Conservation (phyloP, 2,888 invertebrate species). For the Thalpophila matura region DNA sequence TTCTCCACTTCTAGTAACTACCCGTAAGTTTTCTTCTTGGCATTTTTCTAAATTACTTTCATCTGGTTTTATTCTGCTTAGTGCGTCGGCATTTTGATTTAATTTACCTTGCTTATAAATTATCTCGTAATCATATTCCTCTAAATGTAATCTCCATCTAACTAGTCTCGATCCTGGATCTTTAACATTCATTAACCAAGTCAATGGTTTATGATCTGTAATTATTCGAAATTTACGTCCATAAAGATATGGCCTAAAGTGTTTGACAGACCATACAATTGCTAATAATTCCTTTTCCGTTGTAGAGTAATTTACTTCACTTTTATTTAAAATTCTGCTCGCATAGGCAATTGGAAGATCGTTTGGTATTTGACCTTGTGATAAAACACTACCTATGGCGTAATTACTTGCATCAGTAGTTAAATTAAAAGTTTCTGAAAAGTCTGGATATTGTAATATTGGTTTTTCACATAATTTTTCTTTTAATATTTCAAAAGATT, state of each 20-base stretch:
- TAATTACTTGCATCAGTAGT: too few species aligned
- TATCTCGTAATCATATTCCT: neutral
- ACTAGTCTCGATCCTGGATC: neutral
- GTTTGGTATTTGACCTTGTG: neutral
- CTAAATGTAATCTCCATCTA: neutral
- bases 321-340: too few species aligned
- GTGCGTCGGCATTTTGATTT: neutral
- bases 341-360: neutral
- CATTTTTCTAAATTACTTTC: too few species aligned
- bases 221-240: neutral
- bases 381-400: too few species aligned
- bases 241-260: neutral
- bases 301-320: neutral
- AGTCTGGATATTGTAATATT: too few species aligned
- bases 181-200: slow-evolving; percentile 1
- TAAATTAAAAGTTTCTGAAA: too few species aligned
- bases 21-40: too few species aligned
- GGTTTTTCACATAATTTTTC: neutral
- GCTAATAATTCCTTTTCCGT: slow-evolving; percentile 6
- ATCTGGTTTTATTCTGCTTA: too few species aligned
- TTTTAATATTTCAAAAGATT: neutral
- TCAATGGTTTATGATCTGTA: neutral
- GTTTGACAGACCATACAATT: neutral
- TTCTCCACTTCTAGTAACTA: too few species aligned
- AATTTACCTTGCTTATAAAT: neutral